These are phyloP conservation scores for Oeneis ivallda DNA, from an alignment of 2,888 invertebrate species.

Conservation along the genomic window DNA sequence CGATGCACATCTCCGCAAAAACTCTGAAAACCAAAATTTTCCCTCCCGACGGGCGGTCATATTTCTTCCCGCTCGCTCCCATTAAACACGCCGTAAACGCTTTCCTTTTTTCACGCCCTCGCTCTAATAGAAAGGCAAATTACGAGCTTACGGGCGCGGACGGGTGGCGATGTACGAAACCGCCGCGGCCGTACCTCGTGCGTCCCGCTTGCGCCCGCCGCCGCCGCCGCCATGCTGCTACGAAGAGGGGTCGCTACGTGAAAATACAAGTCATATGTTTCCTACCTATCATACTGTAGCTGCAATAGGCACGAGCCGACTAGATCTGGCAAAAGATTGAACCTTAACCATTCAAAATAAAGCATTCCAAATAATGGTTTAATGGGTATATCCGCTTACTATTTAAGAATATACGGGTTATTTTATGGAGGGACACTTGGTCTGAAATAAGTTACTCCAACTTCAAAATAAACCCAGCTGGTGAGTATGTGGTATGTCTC, in stretches of 20 bases:
- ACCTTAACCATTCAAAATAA: no score
- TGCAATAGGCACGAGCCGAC: not conserved
- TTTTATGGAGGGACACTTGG: no score
- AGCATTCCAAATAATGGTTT: no score
- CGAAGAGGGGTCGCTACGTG: conserved; percentile 73
- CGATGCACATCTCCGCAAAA: conserved; percentile 80
- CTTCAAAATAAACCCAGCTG: no score
- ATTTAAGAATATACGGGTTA: no score
- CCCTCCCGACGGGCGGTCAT: conserved; percentile 78
- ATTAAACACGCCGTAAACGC: conserved; percentile 82
- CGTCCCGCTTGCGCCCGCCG: no score
- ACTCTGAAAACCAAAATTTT: conserved; percentile 81
- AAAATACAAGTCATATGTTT: conserved; percentile 76
- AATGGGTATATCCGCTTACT: no score
- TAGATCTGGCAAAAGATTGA: no score
- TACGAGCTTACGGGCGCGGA: conserved; percentile 82
- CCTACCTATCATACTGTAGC: conserved; percentile 45
- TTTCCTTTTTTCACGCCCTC: conserved; percentile 83
- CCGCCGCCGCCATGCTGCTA: conserved; percentile 25
- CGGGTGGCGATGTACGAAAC: conserved; percentile 81
- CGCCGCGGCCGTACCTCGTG: conserved; percentile 48
- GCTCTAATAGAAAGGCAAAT: conserved; percentile 82
- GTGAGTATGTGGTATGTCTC: no score
- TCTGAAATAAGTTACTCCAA: no score
- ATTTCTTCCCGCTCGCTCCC: conserved; percentile 82